Percentiles rank a stretch among this genome's conserved stretches.
Conservation (phyloP, 2,797 vertebrate genomes). For the Betta splendens region DNA sequence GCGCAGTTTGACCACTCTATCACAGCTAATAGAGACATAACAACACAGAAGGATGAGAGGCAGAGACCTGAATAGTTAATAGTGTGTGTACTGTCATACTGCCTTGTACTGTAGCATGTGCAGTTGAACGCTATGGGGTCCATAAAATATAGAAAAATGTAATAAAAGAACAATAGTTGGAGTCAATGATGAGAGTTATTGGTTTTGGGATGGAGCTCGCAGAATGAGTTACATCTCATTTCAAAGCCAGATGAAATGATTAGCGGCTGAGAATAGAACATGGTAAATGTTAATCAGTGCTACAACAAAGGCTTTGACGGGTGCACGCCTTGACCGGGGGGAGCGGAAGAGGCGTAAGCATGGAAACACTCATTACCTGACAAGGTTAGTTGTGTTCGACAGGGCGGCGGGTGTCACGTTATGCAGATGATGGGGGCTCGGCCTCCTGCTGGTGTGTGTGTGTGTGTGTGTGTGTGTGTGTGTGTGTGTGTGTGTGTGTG, state of each 20-base stretch:
- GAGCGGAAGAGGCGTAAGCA: conserved; percentile 38
- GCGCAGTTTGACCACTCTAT: too few relatives aligned
- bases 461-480: too few relatives aligned
- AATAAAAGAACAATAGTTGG: too few relatives aligned
- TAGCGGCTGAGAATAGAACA: conserved; percentile 38
- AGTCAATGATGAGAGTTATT: conserved; percentile 33
- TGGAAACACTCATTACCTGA: conserved; percentile 54
- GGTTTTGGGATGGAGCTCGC: conserved; percentile 12
- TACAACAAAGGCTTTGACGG: conserved; percentile 11
- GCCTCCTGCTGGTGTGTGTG: conserved; percentile 40
- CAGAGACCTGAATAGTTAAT: too few relatives aligned
- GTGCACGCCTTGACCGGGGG: not conserved
- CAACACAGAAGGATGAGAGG: too few relatives aligned
- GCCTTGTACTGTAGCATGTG: too few relatives aligned
- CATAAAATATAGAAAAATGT: too few relatives aligned
- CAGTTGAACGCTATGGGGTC: too few relatives aligned
- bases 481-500: too few relatives aligned
- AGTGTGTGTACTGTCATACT: too few relatives aligned
- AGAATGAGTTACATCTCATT: conserved; percentile 19
- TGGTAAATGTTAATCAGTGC: conserved; percentile 56
- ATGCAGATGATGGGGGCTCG: conserved; percentile 34
- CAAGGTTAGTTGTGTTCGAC: conserved; percentile 60
- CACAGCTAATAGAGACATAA: too few relatives aligned
- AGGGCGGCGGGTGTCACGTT: conserved; percentile 46
- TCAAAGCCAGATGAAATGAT: conserved; percentile 45